Base-by-base conservation (phyloP, 2,797 vertebrate species). In the Dicrostonyx torquatus region DNA sequence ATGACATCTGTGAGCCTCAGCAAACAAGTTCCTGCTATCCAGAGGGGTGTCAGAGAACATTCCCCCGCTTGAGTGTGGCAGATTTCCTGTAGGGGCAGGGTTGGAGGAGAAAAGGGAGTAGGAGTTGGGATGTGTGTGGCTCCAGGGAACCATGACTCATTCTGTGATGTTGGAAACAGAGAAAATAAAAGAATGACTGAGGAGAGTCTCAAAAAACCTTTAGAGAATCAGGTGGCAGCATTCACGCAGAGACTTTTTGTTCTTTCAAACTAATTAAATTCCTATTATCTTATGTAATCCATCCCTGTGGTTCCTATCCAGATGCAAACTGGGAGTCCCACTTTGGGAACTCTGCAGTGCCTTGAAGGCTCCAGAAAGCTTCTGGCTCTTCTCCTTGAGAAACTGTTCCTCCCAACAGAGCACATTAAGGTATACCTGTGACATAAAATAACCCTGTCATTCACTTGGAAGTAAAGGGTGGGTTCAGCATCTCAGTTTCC, bases 81-180 rank as follows among this genome's bases (percentile, higher is more conserved):
- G 91, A 95, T 92, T 89, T 66, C 68, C 34, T 89, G 70, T 83
- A 76, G 76, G 85, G 85, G 40, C 6, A 62, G 91, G 37, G 37
- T 18, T 43, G 68, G 43, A 6, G n/a, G 37, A 83, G 62, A 64
- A 88, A 58, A 90, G 9, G 10, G 62, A 66, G 75, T 45, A n/a
- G 94, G 94, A 72, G 87, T 37, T 14, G 45, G 50, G 78, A 29
- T 43, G 68, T 66, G 43, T 43, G 50, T 6, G 68, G 60, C 50
- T 62, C 68, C 31, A 7, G 55, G 45, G 88, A 89, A 89, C 75
- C 40, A 7, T 80, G 90, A 82, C 85, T 94, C 66, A 29, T 58
- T 93, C 87, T 94, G 50, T 93, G 91, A 77, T 82, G 29, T 26
- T 34, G 31, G 68, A 77, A 87, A 84, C 76, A 72, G 70, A 93